Percentiles rank a stretch among this genome's conserved stretches.
These are phyloP conservation scores for Anoplolepis gracilipes DNA, from an alignment of 1,140 invertebrate species.

Conservation along the genomic window DNA sequence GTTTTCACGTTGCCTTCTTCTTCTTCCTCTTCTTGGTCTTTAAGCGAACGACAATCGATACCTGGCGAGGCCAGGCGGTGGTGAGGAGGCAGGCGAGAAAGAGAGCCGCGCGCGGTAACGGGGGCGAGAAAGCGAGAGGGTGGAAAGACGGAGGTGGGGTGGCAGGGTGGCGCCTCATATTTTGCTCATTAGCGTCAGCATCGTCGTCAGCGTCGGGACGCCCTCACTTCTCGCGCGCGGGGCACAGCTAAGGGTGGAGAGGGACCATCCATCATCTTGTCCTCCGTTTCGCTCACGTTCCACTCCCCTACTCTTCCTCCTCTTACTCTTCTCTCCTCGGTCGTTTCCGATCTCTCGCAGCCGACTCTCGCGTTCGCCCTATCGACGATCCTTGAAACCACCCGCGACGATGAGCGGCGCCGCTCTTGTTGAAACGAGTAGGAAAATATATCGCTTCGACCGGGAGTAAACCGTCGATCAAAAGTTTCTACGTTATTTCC, in stretches of 20 bases:
- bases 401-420: constrained; percentile 31
- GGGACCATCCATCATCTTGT: constrained; percentile 85
- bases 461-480: not conserved
- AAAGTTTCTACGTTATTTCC: not conserved
- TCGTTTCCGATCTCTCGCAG: constrained; percentile 55
- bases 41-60: constrained; percentile 82
- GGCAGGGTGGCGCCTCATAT: constrained; percentile 83
- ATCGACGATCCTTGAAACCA: constrained; percentile 39
- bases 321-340: constrained; percentile 24
- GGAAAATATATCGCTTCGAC: not conserved
- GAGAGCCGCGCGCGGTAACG: constrained; percentile 57
- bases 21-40: constrained; percentile 71
- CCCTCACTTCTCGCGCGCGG: constrained; percentile 80
- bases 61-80: constrained; percentile 66
- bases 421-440: not conserved
- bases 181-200: constrained; percentile 86
- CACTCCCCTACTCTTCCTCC: constrained; percentile 67
- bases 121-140: constrained; percentile 52
- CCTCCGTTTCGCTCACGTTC: constrained; percentile 76
- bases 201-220: constrained; percentile 83
- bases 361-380: constrained; percentile 14
- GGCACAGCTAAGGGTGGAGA: constrained; percentile 77
- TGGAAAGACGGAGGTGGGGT: constrained; percentile 59
- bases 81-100: constrained; percentile 59
- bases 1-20: not conserved